Percentiles rank a stretch among this genome's conserved stretches.
Evolutionary conservation across 1,140 invertebrate genomes (phyloP).

Genomic region (Alviniconcha marisindica): DNA sequence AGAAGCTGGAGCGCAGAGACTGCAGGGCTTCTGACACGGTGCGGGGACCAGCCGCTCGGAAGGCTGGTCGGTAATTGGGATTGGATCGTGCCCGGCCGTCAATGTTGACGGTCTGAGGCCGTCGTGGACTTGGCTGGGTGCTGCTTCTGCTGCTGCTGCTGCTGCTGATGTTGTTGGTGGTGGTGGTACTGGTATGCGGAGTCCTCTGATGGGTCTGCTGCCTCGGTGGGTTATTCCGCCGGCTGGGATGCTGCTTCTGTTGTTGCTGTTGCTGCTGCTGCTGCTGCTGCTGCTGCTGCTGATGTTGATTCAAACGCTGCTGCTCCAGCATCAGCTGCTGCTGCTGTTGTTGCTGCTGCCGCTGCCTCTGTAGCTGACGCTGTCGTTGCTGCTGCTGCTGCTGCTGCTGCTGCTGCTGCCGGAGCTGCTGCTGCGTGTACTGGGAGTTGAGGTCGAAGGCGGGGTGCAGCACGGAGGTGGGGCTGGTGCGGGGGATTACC

Average conservation of each 20-base stretch:
- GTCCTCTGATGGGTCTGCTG: too few species aligned
- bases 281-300: too few species aligned
- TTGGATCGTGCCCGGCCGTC: too few species aligned
- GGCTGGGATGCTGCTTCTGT: too few species aligned
- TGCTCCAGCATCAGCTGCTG: slow-evolving; percentile 1
- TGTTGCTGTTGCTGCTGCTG: too few species aligned
- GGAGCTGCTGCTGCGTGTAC: neutral
- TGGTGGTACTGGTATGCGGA: too few species aligned
- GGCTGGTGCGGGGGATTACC: neutral
- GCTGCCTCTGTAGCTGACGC: neutral
- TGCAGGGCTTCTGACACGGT: neutral
- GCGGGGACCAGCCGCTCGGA: neutral
- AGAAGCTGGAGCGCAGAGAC: neutral
- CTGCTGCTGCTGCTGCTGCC: neutral
- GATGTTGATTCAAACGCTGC: neutral
- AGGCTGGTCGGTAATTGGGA: too few species aligned
- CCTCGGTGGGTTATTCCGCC: too few species aligned
- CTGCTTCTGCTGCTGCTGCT: too few species aligned
- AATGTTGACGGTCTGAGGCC: too few species aligned
- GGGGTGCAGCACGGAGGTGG: neutral
- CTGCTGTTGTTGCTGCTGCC: neutral
- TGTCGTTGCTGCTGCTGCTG: neutral
- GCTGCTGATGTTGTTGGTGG: too few species aligned
- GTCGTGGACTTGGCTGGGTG: too few species aligned
- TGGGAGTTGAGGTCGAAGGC: neutral